These are phyloP conservation scores for Carpatolechia fugitivella DNA, from an alignment of 2,888 invertebrate genomes.

Conservation along the genomic window DNA sequence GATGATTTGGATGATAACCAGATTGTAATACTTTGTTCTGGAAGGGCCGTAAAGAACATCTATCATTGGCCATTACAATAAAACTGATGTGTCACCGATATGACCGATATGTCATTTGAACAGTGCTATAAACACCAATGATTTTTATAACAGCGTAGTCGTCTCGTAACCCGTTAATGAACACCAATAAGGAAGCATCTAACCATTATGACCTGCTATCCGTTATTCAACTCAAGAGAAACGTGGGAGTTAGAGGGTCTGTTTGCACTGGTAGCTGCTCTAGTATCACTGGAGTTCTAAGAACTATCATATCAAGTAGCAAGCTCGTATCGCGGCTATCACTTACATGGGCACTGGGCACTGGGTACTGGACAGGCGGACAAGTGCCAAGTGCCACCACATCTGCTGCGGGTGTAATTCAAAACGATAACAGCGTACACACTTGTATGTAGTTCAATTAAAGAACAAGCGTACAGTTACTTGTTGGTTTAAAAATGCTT, in stretches of 20 bases:
- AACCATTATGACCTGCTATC: not conserved
- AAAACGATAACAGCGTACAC: not conserved
- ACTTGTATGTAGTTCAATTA: not conserved
- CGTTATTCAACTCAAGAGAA: not conserved
- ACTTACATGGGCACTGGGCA: not conserved
- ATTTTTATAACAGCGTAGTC: not conserved
- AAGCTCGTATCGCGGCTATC: slow-evolving; percentile 1
- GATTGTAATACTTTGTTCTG: too few relatives aligned
- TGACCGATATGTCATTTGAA: not conserved
- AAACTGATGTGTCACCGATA: too few relatives aligned
- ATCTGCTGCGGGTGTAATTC: not conserved
- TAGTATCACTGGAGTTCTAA: not conserved
- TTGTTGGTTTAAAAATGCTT: too few relatives aligned
- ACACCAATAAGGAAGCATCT: slow-evolving; percentile 8
- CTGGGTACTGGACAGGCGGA: not conserved
- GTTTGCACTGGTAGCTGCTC: not conserved
- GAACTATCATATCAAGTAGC: slow-evolving; percentile 4
- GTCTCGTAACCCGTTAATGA: slow-evolving; percentile 1
- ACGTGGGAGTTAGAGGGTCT: not conserved
- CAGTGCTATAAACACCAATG: not conserved
- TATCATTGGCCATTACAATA: too few relatives aligned
- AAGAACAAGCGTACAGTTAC: too few relatives aligned
- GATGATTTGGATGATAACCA: too few relatives aligned
- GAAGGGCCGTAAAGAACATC: too few relatives aligned
- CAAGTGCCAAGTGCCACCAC: not conserved